A percentile compares a stretch with the other conserved stretches of the same genome.
Evolutionary conservation across 2,113 vertebrate genomes (phyloP).

Genomic region (Irena cyanogastra): DNA sequence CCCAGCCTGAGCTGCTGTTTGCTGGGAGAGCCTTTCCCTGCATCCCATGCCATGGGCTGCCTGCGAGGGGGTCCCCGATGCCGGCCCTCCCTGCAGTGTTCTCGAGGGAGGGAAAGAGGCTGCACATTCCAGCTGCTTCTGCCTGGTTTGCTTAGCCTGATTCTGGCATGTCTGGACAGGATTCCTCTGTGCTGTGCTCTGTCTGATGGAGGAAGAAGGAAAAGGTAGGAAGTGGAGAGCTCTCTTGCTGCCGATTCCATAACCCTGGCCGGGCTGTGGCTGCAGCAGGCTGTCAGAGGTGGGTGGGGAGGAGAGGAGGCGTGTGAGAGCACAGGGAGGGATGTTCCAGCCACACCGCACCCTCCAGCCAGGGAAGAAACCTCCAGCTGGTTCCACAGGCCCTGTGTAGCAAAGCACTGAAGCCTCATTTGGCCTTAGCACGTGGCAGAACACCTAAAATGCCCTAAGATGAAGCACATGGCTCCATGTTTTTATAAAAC

Average conservation of each 20-base stretch:
- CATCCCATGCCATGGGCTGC: fast-evolving
- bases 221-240: background rate
- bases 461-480: fast-evolving
- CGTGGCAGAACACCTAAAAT: background rate
- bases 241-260: background rate
- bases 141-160: background rate
- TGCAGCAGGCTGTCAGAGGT: background rate
- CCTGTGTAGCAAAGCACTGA: background rate
- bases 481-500: background rate
- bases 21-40: background rate
- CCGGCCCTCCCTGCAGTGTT: background rate
- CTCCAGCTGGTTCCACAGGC: background rate
- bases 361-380: background rate
- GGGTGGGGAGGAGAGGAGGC: background rate
- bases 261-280: background rate
- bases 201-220: background rate
- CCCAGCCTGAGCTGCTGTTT: background rate
- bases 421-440: background rate
- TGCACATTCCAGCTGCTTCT: background rate
- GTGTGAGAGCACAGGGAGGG: background rate
- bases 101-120: background rate
- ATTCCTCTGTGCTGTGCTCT: background rate
- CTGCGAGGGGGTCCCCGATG: fast-evolving
- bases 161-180: background rate
- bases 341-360: background rate